Conservation (phyloP, 2,113 vertebrate genomes). For the Guaruba guarouba region DNA sequence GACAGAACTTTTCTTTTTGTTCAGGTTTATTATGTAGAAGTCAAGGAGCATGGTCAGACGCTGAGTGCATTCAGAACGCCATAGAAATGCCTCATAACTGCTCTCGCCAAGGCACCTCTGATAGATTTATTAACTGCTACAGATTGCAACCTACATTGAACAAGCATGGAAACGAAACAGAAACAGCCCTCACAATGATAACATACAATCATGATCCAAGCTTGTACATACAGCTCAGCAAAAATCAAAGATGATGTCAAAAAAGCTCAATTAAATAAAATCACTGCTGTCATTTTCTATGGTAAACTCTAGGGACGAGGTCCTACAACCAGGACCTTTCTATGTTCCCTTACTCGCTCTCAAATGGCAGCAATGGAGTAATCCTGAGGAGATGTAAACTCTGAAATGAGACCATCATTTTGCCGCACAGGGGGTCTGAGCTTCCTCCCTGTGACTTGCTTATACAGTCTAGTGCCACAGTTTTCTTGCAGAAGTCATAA, state of each 20-base stretch:
- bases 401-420: background rate
- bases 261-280: background rate
- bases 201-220: background rate
- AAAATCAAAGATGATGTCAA: background rate
- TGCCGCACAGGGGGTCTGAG: background rate
- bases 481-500: background rate
- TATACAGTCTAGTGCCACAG: background rate
- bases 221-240: background rate
- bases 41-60: conserved; percentile 10
- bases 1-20: conserved; percentile 7
- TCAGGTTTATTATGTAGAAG: background rate
- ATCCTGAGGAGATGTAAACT: background rate
- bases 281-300: background rate
- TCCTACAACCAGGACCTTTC: background rate
- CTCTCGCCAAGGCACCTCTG: background rate
- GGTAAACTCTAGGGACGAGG: background rate
- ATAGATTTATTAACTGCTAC: background rate
- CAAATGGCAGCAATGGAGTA: rapidly evolving
- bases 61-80: background rate
- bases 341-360: background rate
- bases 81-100: background rate
- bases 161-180: background rate
- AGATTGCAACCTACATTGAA: background rate
- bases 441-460: background rate
- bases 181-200: background rate